Conservation (phyloP, 2,888 invertebrate genomes). For the Mimas tiliae region DNA sequence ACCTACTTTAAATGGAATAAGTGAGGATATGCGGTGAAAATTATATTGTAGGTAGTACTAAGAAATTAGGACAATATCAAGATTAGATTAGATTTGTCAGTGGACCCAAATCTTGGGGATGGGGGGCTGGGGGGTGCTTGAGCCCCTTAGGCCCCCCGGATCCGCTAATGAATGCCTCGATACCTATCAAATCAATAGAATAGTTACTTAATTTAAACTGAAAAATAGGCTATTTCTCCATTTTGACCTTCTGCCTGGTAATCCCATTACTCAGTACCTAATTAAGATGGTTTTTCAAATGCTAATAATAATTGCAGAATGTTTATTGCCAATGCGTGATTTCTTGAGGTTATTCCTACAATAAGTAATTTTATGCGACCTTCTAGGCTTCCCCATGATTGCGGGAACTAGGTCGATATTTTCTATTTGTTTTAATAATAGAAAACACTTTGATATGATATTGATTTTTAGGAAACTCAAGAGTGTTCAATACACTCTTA, state of each 20-base stretch:
- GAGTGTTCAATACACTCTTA: no score
- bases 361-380: slow-evolving; percentile 9
- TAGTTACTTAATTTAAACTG: no score
- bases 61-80: no score
- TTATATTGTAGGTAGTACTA: no score
- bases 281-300: slow-evolving; percentile 9
- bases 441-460: no score
- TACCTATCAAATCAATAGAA: no score
- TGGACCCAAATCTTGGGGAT: no score
- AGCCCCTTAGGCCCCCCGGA: no score
- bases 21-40: no score
- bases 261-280: background rate
- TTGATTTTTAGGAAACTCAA: background rate
- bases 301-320: slow-evolving; percentile 8
- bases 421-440: background rate
- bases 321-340: slow-evolving; percentile 14
- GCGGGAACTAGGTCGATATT: background rate
- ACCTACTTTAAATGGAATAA: no score
- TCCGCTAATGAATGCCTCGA: background rate
- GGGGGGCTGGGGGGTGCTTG: no score
- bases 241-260: background rate
- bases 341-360: background rate
- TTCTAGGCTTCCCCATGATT: background rate
- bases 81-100: no score
- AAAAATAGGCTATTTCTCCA: background rate